Evolutionary conservation across 1,140 invertebrate genomes (phyloP).

Genomic region (Atta colombica): DNA sequence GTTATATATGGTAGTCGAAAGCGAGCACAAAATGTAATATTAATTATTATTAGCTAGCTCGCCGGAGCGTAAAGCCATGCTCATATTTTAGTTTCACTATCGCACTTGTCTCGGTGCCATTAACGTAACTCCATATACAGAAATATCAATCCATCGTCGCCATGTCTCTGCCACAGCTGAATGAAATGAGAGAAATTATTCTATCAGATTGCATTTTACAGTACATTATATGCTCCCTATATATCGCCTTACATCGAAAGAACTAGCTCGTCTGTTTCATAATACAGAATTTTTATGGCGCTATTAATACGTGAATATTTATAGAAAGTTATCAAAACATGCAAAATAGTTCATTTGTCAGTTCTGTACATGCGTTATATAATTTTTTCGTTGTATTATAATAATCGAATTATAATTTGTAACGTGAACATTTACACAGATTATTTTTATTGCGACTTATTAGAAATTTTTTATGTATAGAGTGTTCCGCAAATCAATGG

Average conservation of each 20-base stretch:
- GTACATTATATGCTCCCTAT: background rate
- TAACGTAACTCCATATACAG: constrained; percentile 23
- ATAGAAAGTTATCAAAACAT: background rate
- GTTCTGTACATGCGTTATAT: no score
- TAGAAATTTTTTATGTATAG: constrained; percentile 5
- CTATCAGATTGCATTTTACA: background rate
- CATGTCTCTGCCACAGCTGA: background rate
- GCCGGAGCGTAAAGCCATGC: constrained; percentile 26
- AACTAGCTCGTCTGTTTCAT: background rate
- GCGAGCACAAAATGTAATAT: constrained; percentile 45
- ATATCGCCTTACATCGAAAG: background rate
- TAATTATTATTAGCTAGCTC: constrained; percentile 53
- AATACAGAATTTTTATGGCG: background rate
- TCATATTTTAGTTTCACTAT: constrained; percentile 44
- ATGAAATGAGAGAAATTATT: constrained; percentile 43
- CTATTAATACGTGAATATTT: background rate
- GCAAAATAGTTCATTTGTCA: background rate
- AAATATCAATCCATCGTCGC: constrained; percentile 40
- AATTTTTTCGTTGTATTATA: background rate
- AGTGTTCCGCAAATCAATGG: no score
- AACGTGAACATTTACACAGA: background rate
- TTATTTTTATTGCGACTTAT: background rate
- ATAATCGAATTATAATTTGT: background rate
- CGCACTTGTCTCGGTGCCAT: constrained; percentile 31
- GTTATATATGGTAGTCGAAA: constrained; percentile 42